phyloP scores from a whole-genome alignment of 2,888 invertebrate species.

The Dastarcus helophoroides region DNA sequence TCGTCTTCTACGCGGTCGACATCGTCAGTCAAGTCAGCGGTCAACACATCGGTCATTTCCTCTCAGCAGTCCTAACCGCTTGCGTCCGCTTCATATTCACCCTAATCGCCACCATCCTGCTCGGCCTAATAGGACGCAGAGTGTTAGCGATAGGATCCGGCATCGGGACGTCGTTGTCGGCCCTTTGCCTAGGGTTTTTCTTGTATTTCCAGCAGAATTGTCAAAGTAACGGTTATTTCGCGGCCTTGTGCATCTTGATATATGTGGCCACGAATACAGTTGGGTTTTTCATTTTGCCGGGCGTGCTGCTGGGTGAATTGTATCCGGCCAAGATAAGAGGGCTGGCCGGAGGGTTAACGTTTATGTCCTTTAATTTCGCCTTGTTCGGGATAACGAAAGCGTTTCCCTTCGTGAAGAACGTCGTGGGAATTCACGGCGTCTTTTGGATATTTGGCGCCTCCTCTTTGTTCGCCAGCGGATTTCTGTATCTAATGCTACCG shows the following conservation, averaged over 20 bases:
- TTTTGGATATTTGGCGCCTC: slow-evolving; percentile 59
- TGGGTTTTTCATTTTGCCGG: slow-evolving; percentile 62
- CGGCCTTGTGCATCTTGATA: slow-evolving; percentile 44
- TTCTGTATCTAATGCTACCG: slow-evolving; percentile 57
- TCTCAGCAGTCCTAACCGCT: slow-evolving; percentile 60
- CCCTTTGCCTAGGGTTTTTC: slow-evolving; percentile 46
- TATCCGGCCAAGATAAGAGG: slow-evolving; percentile 64
- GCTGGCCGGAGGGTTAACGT: slow-evolving; percentile 60
- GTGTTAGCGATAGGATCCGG: slow-evolving; percentile 55
- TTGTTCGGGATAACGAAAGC: slow-evolving; percentile 59
- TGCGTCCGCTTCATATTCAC: slow-evolving; percentile 53
- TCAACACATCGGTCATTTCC: slow-evolving; percentile 39
- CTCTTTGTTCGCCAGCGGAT: slow-evolving; percentile 49
- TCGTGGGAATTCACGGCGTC: slow-evolving; percentile 53
- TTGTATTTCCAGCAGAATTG: slow-evolving; percentile 35
- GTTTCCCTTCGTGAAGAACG: slow-evolving; percentile 50
- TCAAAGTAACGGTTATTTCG: slow-evolving; percentile 30
- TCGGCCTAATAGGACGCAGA: slow-evolving; percentile 53
- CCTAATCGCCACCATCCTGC: slow-evolving; percentile 51
- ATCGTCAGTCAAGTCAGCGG: slow-evolving; percentile 47
- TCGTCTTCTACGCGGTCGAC: slow-evolving; percentile 70
- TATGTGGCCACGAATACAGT: slow-evolving; percentile 66
- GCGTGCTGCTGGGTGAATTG: slow-evolving; percentile 64
- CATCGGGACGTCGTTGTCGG: slow-evolving; percentile 52
- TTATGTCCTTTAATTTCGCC: slow-evolving; percentile 56